Conservation (phyloP, 2,113 vertebrate genomes). For the Aplodontia rufa region DNA sequence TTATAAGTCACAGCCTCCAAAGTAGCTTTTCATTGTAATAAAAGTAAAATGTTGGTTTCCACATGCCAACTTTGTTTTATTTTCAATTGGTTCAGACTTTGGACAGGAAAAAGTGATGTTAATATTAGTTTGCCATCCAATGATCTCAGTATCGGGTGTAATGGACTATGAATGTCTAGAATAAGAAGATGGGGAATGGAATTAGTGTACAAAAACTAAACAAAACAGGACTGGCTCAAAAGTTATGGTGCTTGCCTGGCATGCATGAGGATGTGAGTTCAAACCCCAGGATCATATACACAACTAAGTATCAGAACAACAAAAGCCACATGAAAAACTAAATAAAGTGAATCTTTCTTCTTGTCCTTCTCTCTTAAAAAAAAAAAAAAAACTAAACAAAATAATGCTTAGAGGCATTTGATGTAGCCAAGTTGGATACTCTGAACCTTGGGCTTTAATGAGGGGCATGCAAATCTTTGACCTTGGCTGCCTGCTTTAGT, state of each 20-base stretch:
- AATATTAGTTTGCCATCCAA: neutral
- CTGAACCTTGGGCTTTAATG: neutral
- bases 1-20: neutral
- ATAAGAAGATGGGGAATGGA: neutral
- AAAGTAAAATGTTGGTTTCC: neutral
- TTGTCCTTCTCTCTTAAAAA: no score
- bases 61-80: neutral
- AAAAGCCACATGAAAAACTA: no score
- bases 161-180: constrained; percentile 5
- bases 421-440: neutral
- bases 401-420: neutral
- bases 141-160: neutral
- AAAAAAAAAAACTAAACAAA: constrained; percentile 9
- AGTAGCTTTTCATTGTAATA: neutral
- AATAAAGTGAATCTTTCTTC: no score
- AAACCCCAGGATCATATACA: no score
- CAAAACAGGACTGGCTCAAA: no score
- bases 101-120: neutral
- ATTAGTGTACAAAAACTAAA: constrained; percentile 21
- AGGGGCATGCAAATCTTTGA: neutral
- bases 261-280: no score
- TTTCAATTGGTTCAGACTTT: neutral
- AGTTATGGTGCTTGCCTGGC: no score
- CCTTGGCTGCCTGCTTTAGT: neutral
- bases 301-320: no score